Percentiles rank a stretch among this genome's conserved stretches.
These are phyloP conservation scores for Harpegnathos saltator DNA, from an alignment of 1,140 invertebrate species.

Conservation along the genomic window DNA sequence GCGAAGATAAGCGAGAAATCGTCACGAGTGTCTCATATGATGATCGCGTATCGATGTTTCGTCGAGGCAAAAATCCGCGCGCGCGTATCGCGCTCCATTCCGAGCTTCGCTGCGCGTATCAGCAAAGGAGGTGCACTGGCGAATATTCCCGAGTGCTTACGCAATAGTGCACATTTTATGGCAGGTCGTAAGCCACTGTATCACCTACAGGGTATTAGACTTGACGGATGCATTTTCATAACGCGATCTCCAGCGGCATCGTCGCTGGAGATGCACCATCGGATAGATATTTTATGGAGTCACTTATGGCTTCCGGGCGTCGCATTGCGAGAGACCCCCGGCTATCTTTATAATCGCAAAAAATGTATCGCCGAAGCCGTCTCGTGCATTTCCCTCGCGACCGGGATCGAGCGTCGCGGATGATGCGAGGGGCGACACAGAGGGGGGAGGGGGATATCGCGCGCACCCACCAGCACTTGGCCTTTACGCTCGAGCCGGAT, in stretches of 20 bases:
- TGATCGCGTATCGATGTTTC: neutral
- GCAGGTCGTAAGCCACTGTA: slow-evolving; percentile 61
- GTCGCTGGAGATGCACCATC: slow-evolving; percentile 49
- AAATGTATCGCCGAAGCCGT: neutral
- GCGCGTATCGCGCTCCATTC: neutral
- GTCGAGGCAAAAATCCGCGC: neutral
- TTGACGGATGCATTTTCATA: slow-evolving; percentile 80
- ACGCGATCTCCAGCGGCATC: slow-evolving; percentile 59
- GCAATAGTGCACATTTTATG: slow-evolving; percentile 62
- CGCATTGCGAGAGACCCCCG: slow-evolving; percentile 45
- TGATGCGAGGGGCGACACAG: no score
- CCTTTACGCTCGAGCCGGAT: no score
- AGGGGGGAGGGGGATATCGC: no score
- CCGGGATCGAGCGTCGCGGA: no score
- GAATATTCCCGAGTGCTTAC: slow-evolving; percentile 33
- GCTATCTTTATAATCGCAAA: neutral
- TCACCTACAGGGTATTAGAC: slow-evolving; percentile 76
- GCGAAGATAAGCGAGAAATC: no score
- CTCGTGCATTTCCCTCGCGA: no score
- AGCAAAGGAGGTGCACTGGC: neutral
- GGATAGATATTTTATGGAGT: slow-evolving; percentile 71
- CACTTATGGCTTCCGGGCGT: slow-evolving; percentile 56
- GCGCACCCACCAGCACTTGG: no score
- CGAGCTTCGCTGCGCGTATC: neutral
- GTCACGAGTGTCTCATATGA: no score